Conservation (phyloP, 1,140 invertebrate species). For the Holotrichia oblita region DNA sequence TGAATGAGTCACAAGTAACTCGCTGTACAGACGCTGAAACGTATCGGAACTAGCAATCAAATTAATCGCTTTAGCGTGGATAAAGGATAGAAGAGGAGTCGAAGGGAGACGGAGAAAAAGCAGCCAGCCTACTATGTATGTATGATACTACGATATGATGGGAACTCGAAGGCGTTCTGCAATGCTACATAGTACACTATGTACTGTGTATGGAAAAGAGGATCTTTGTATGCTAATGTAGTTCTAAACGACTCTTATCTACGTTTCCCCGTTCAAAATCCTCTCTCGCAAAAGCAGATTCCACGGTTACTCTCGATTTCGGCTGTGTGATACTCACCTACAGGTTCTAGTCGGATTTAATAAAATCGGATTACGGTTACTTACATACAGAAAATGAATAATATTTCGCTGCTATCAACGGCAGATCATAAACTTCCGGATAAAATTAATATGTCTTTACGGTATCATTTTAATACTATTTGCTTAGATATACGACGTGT, state of each 20-base stretch:
- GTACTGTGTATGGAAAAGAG: background rate
- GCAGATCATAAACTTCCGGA: too few relatives aligned
- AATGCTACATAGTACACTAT: background rate
- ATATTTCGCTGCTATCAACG: background rate
- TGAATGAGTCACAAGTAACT: constrained; percentile 35
- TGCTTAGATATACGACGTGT: too few relatives aligned
- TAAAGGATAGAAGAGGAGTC: constrained; percentile 23
- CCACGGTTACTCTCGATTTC: background rate
- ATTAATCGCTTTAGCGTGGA: constrained; percentile 31
- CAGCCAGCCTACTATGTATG: background rate
- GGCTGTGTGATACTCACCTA: background rate
- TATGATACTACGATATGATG: constrained; percentile 19
- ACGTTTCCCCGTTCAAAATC: constrained; percentile 25
- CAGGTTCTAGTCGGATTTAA: background rate
- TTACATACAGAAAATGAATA: background rate
- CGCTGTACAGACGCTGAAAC: constrained; percentile 23
- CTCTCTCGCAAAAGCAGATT: constrained; percentile 27
- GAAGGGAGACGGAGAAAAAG: background rate
- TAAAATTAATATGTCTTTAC: too few relatives aligned
- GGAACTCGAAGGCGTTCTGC: constrained; percentile 28
- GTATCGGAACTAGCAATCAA: constrained; percentile 35
- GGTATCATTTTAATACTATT: too few relatives aligned
- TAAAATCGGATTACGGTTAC: background rate
- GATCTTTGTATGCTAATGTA: constrained; percentile 36
- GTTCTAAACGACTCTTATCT: constrained; percentile 33